Evolutionary conservation across 2,888 invertebrate species (phyloP).

Genomic region (Ennomos erosarius): DNA sequence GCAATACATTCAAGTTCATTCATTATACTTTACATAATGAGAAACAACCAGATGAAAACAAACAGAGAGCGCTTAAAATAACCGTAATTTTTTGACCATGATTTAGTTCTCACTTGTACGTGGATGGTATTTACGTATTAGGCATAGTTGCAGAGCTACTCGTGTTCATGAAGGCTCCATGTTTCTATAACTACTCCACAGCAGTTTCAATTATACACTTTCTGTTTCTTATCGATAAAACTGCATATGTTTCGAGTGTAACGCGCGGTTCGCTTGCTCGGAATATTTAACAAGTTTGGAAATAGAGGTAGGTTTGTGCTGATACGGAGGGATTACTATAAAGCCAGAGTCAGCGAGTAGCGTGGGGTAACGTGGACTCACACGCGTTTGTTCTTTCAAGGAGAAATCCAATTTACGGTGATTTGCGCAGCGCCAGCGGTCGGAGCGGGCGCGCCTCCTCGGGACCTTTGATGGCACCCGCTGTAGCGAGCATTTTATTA

Average conservation of each 20-base stretch:
- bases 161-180: no score
- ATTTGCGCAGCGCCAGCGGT: constrained; percentile 13
- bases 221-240: no score
- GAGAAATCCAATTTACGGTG: constrained; percentile 35
- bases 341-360: constrained; percentile 3
- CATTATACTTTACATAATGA: no score
- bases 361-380: background rate
- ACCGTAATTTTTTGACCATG: no score
- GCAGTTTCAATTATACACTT: no score
- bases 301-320: background rate
- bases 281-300: constrained; percentile 1
- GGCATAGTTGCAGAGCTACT: no score
- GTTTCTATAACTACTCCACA: no score
- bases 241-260: background rate
- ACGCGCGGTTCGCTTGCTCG: background rate
- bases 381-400: constrained; percentile 29
- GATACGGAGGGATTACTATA: constrained; percentile 2
- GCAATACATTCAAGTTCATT: no score
- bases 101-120: no score
- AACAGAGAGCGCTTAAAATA: no score
- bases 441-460: constrained; percentile 1
- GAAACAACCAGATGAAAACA: no score
- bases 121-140: no score
- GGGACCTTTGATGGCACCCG: constrained; percentile 22
- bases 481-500: constrained; percentile 19